These are phyloP conservation scores for Bicyclus anynana DNA, from an alignment of 1,140 invertebrate genomes.

Conservation along the genomic window DNA sequence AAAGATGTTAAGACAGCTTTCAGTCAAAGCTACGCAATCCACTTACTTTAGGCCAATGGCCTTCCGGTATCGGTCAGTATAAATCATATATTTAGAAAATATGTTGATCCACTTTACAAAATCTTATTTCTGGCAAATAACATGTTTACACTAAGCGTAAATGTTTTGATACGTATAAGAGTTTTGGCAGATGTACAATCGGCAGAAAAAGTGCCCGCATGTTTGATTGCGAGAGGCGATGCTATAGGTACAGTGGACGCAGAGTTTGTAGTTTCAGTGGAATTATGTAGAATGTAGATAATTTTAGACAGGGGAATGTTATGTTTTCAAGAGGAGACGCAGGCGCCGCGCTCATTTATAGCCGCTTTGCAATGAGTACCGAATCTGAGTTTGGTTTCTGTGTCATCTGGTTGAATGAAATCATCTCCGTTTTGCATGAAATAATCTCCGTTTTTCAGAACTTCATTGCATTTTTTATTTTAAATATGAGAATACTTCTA, in stretches of 20 bases:
- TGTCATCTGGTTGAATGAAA: constrained; percentile 16
- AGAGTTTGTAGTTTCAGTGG: constrained; percentile 15
- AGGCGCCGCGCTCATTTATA: constrained; percentile 38
- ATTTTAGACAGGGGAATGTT: constrained; percentile 47
- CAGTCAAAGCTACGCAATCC: too few relatives aligned
- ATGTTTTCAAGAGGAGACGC: constrained; percentile 36
- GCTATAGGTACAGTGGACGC: neutral
- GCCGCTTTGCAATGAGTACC: constrained; percentile 11
- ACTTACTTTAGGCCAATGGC: too few relatives aligned
- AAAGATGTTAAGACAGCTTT: too few relatives aligned
- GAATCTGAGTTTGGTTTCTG: constrained; percentile 7
- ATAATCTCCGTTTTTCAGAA: constrained; percentile 8
- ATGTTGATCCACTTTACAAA: neutral
- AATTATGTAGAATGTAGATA: constrained; percentile 37
- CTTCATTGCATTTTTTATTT: neutral
- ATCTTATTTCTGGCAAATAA: neutral
- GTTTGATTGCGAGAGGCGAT: constrained; percentile 5
- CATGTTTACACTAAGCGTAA: constrained; percentile 1
- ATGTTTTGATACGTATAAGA: neutral
- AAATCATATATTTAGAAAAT: too few relatives aligned
- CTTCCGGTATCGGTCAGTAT: too few relatives aligned
- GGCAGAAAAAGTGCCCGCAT: constrained; percentile 6
- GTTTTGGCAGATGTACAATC: constrained; percentile 20
- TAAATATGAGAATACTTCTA: too few relatives aligned
- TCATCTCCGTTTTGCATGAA: too few relatives aligned